A percentile compares a stretch with the other conserved stretches of the same genome.
phyloP scores from a whole-genome alignment of 2,113 vertebrate genomes.

The Spea multiplicata region DNA sequence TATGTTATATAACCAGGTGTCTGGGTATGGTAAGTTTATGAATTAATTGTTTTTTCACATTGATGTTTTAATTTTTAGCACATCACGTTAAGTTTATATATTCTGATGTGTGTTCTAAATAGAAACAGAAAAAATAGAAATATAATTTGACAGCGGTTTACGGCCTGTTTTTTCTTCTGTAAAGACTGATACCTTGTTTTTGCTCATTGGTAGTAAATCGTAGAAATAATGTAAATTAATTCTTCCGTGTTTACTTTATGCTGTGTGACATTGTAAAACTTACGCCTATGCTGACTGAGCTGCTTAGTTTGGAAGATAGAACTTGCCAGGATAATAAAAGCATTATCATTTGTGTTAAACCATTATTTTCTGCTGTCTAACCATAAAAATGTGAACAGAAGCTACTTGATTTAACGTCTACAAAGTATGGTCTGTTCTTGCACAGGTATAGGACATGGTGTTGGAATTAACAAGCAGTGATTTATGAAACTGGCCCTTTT shows the following conservation, averaged over 20 bases:
- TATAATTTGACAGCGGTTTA: too few species aligned
- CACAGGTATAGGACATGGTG: slow-evolving; percentile 2
- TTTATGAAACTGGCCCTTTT: slow-evolving; percentile 22
- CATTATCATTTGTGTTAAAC: not conserved
- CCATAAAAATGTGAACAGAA: not conserved
- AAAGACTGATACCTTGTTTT: not conserved
- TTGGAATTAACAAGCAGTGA: slow-evolving; percentile 33
- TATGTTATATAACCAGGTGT: too few species aligned
- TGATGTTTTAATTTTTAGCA: too few species aligned
- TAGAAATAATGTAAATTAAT: not conserved
- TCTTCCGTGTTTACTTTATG: not conserved
- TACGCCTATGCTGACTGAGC: not conserved
- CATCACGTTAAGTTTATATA: too few species aligned
- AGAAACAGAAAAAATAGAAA: too few species aligned
- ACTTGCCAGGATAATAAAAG: not conserved
- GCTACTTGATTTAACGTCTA: not conserved
- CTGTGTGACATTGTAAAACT: not conserved
- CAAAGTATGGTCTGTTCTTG: slow-evolving; percentile 2
- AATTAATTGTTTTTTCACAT: too few species aligned
- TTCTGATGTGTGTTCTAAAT: too few species aligned
- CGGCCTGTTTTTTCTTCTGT: too few species aligned
- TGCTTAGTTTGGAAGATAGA: not conserved
- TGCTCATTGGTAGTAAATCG: not conserved
- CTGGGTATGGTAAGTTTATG: too few species aligned
- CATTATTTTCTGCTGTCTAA: not conserved